These are phyloP conservation scores for Sandelia bainsii DNA, from an alignment of 2,797 vertebrate genomes.

Conservation along the genomic window DNA sequence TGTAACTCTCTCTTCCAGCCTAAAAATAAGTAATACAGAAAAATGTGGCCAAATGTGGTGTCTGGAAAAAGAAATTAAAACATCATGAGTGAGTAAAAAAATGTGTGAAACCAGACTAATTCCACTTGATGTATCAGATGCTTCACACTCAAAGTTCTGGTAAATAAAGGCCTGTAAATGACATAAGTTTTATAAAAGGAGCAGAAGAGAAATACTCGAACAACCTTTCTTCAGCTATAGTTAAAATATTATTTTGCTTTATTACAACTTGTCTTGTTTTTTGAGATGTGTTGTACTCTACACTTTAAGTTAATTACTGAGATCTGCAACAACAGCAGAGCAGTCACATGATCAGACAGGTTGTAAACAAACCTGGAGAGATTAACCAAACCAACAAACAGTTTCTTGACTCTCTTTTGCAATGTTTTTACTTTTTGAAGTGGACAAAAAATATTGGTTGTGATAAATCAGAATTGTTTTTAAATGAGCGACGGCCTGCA, in stretches of 20 bases:
- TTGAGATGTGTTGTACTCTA: background rate
- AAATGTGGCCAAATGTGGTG: background rate
- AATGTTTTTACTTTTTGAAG: no score
- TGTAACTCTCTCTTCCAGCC: background rate
- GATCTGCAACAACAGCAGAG: background rate
- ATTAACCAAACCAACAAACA: no score
- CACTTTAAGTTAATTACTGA: background rate
- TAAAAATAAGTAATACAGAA: background rate
- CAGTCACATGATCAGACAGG: background rate
- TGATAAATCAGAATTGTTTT: no score
- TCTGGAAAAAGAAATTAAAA: background rate
- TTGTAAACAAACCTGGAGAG: conserved; percentile 7
- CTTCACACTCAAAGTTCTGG: background rate
- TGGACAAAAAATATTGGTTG: no score
- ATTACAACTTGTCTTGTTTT: background rate
- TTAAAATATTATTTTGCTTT: background rate
- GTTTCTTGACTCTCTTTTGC: no score
- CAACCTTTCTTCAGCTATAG: background rate
- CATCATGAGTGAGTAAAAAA: background rate
- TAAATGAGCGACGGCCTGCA: no score
- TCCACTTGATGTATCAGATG: background rate
- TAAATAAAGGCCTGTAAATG: background rate
- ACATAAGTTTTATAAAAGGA: background rate
- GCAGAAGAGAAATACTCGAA: background rate
- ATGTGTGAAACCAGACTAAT: background rate